Evolutionary conservation across 1,140 invertebrate genomes (phyloP).

Genomic region (Pachypsylla venusta): DNA sequence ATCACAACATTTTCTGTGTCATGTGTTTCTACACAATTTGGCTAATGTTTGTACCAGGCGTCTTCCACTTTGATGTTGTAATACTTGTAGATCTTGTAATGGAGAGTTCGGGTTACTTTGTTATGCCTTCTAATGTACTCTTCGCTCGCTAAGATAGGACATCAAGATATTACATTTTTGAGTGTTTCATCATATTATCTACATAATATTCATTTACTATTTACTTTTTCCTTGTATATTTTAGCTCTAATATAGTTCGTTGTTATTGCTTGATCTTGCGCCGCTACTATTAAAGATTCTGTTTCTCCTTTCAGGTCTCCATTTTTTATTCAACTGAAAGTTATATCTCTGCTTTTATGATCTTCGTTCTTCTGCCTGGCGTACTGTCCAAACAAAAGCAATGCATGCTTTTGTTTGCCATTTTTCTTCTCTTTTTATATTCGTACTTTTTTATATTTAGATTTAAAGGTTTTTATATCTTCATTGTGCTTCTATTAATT

Average conservation of each 20-base stretch:
- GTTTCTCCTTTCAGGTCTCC: slow-evolving; percentile 2
- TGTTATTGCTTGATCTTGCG: slow-evolving; percentile 8
- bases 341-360: background rate
- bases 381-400: too few species aligned
- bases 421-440: background rate
- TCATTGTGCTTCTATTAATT: background rate
- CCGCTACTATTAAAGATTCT: slow-evolving; percentile 1
- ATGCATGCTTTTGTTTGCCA: slow-evolving; percentile 7
- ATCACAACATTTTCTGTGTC: background rate
- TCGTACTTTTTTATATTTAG: background rate
- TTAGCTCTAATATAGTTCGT: slow-evolving; percentile 2
- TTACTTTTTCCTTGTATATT: background rate
- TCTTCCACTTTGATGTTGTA: background rate
- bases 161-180: background rate
- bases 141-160: background rate
- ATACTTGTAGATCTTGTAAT: background rate
- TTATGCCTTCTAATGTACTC: background rate
- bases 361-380: background rate
- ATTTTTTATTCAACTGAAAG: background rate
- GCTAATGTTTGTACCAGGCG: background rate
- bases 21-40: background rate
- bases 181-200: background rate
- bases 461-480: background rate
- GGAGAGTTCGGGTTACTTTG: background rate
- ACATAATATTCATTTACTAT: background rate